A percentile compares a stretch with the other conserved stretches of the same genome.
Conservation (phyloP, 2,888 invertebrate species). For the Stratiomys singularior region DNA sequence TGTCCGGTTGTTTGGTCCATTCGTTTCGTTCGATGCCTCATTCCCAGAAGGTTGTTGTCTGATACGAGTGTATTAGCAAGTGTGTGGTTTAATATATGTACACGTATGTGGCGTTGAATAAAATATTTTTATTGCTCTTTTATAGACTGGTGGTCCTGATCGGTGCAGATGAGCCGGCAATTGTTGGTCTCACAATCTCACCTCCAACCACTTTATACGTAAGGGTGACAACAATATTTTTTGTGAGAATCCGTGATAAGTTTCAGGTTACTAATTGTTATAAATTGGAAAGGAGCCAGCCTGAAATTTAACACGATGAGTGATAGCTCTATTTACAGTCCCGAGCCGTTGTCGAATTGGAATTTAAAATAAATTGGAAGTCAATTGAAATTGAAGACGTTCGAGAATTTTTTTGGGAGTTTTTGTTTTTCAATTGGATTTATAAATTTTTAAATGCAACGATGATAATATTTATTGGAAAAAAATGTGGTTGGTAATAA, state of each 20-base stretch:
- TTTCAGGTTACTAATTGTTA: constrained; percentile 54
- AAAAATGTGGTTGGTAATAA: constrained; percentile 28
- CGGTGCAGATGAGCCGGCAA: constrained; percentile 21
- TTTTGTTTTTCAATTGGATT: too few relatives aligned
- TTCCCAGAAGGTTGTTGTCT: constrained; percentile 34
- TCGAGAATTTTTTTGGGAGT: too few relatives aligned
- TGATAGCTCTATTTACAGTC: constrained; percentile 50
- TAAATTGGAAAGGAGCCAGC: constrained; percentile 46
- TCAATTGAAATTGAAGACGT: constrained; percentile 37
- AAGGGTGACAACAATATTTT: constrained; percentile 39
- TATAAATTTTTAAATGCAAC: not conserved
- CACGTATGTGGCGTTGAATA: not conserved
- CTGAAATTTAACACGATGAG: constrained; percentile 40
- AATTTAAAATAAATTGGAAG: constrained; percentile 43
- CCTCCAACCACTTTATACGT: not conserved
- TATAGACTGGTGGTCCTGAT: constrained; percentile 24
- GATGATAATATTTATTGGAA: constrained; percentile 22
- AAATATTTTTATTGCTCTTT: constrained; percentile 24
- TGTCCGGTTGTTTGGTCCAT: not conserved
- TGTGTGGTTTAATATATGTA: not conserved
- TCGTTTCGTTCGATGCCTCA: constrained; percentile 28
- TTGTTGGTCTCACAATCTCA: not conserved
- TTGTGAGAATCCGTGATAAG: constrained; percentile 49
- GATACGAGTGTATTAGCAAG: not conserved
- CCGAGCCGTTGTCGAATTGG: constrained; percentile 31